Evolutionary conservation across 2,113 vertebrate species (phyloP), one percentile per base, ranked within the genome.

Genomic region (Verasper variegatus): DNA sequence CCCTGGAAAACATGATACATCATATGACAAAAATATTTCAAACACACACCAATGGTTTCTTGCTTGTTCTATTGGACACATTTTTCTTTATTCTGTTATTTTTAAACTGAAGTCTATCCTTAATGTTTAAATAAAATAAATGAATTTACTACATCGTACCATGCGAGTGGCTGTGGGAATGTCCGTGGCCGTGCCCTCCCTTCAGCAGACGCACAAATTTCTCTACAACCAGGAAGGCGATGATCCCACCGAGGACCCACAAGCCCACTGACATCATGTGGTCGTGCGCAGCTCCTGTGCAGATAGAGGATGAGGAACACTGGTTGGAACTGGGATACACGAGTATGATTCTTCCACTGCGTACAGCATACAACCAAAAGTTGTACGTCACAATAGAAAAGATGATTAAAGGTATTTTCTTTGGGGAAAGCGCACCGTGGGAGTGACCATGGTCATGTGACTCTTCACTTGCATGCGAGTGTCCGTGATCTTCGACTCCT

Each of bases 151-250:
- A 8, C 51, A 9, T 21, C 56, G 3, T 85, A 92, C 92, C 80
- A 0, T 90, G 91, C 0, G 90, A 81, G 88, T 89, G 88, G 1
- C 82, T 24, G 23, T 94, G 93, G 1, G 93, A 92, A 37, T 94
- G 94, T 6, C 85, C 84, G 0, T 95, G 95, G 0, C 92, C 83
- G 0, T 95, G 95, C 0, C 92, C 95, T 40, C 95, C 96, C 85
- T 97, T 97, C 65, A 97, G 82, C 12, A 97, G 94, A 55, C 96
- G 95, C 65, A 98, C 97, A 91, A 96, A 96, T 40, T 96, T 97
- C 92, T 98, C 97, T 35, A 98, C 96, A 35, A 96, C 94, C 40
- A 98, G 93, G 86, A 98, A 98, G n/a, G 95, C 95, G 14, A 98
- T 93, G 72, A 98, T 96, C 37, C 97, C 97, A 2, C 92, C 94